Conservation (phyloP, 2,888 invertebrate species). For the Hypsopygia costalis region DNA sequence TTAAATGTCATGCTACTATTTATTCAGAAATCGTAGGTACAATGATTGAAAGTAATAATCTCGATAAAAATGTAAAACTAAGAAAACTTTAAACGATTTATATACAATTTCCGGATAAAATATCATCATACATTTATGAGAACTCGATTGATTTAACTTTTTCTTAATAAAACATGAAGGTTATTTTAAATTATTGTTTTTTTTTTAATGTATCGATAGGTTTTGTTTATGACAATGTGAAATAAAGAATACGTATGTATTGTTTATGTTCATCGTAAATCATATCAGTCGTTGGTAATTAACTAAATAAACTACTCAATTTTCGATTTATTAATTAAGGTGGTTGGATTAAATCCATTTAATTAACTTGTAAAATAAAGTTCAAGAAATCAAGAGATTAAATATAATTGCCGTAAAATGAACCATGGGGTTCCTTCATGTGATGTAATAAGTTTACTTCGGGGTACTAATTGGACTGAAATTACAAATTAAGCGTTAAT, state of each 20-base stretch:
- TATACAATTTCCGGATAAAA: neutral
- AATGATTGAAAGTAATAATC: too few relatives aligned
- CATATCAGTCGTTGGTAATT: neutral
- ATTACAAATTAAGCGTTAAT: neutral
- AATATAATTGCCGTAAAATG: neutral
- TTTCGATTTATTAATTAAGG: neutral
- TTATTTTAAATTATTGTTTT: neutral
- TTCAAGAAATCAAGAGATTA: neutral
- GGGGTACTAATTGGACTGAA: neutral
- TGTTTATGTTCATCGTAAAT: neutral
- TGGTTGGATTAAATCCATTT: neutral
- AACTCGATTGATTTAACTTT: too few relatives aligned
- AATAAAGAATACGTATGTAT: neutral
- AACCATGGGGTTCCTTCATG: neutral
- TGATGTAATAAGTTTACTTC: neutral
- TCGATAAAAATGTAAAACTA: too few relatives aligned
- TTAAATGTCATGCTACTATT: too few relatives aligned
- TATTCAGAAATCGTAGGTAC: too few relatives aligned
- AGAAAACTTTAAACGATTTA: neutral
- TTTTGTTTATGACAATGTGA: constrained; percentile 5
- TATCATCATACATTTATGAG: too few relatives aligned
- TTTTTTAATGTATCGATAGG: neutral
- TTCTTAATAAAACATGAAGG: neutral
- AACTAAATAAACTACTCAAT: neutral
- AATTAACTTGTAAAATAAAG: constrained; percentile 4